These are phyloP conservation scores for Galbula dea DNA, from an alignment of 2,113 vertebrate genomes.

Conservation along the genomic window DNA sequence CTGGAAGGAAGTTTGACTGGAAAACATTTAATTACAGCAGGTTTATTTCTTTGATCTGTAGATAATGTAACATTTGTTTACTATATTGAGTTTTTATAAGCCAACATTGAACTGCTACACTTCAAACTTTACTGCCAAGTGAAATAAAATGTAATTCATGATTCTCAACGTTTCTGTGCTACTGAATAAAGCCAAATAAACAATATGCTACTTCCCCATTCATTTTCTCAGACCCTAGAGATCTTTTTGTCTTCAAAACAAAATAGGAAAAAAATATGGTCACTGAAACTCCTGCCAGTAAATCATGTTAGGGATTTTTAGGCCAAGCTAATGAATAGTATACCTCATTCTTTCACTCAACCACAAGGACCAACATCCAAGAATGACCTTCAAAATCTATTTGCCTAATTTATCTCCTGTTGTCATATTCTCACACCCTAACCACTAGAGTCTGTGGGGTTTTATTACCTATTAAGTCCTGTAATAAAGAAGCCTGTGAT, in stretches of 20 bases:
- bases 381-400: not conserved
- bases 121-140: slow-evolving; percentile 34
- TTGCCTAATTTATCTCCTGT: not conserved
- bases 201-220: not conserved
- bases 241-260: not conserved
- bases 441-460: not conserved
- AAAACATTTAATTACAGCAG: slow-evolving; percentile 53
- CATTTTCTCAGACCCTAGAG: not conserved
- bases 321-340: not conserved
- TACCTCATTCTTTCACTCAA: not conserved
- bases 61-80: slow-evolving; percentile 51
- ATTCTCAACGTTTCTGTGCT: slow-evolving; percentile 24
- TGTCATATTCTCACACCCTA: not conserved
- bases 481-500: not conserved
- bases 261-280: not conserved
- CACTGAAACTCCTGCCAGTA: not conserved
- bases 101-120: not conserved
- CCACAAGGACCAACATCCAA: not conserved
- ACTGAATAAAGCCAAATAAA: slow-evolving; percentile 32
- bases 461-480: not conserved
- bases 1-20: slow-evolving; percentile 50
- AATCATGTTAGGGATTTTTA: not conserved
- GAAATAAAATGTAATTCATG: slow-evolving; percentile 51
- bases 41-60: slow-evolving; percentile 61
- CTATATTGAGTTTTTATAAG: slow-evolving; percentile 44